Base-by-base conservation (phyloP, 1,140 invertebrate genomes). In the Sinella curviseta region DNA sequence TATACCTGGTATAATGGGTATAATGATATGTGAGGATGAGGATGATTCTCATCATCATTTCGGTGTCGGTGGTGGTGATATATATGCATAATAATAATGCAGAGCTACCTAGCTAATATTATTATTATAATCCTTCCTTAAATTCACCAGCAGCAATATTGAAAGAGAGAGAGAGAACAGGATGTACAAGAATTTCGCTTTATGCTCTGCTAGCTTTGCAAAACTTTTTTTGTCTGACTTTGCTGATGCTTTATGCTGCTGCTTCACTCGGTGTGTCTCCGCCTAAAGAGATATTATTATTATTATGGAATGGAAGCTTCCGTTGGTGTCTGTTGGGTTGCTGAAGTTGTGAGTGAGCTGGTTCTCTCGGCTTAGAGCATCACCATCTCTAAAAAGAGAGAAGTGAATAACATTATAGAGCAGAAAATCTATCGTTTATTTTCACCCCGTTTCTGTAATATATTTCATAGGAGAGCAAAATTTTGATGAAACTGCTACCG, bases 101-200 rank as follows among this genome's bases (percentile, higher is more conserved):
- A 48, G 20, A 48, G 20, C 39, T 48, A 60, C 3, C 8, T 17
- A n/a, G n/a, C n/a, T n/a, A n/a, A n/a, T n/a, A n/a, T n/a, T n/a
- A n/a, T n/a, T n/a, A 60, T 14, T 60, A 17, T 60, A 12, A 60
- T 60, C 24, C 4, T 60, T n/a, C 57, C 57, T n/a, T 26, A 12
- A 60, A n/a, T 26, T 26, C 24, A 14, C 57, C 14, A 17, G 24
- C 4, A 60, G 24, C 24, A 26, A 70, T 31, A 70, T 12, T 70
- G 26, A 70, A 31, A 17, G 57, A 60, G 24, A 8, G 39, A 8
- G 24, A 60, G 12, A 26, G 57, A 31, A 70, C 65, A 70, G 65
- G 65, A 70, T 70, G 31, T 70, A 70, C 26, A n/a, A 70, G 65
- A 30, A 70, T 70, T 48, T 65, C 65, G 1, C 26, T 70, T 70